Percentiles rank a stretch among this genome's conserved stretches.
Conservation (phyloP, 2,113 vertebrate species). For the Oreochromis tanganicae region DNA sequence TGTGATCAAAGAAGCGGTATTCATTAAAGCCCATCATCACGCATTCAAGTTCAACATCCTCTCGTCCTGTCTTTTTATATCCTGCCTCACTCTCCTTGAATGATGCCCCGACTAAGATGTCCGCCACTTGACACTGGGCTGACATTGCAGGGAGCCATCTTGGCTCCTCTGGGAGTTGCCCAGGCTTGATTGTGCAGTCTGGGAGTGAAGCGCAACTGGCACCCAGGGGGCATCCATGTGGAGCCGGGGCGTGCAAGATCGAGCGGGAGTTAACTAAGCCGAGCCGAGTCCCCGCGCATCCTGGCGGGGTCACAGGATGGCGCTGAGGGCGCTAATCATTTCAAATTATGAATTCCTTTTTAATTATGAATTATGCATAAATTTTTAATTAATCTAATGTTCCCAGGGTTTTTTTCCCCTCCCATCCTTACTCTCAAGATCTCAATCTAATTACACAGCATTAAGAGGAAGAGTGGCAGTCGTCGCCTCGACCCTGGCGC, state of each 20-base stretch:
- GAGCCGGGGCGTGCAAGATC: conserved; percentile 43
- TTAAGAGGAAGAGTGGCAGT: conserved; percentile 69
- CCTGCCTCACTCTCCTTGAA: conserved; percentile 39
- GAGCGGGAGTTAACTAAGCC: conserved; percentile 66
- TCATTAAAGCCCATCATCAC: conserved; percentile 39
- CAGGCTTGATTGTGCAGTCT: conserved; percentile 68
- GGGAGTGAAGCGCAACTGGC: conserved; percentile 57
- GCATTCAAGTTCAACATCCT: conserved; percentile 35
- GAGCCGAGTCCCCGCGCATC: conserved; percentile 57
- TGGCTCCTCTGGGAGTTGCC: conserved; percentile 60
- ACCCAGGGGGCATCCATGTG: conserved; percentile 53
- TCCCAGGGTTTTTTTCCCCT: conserved; percentile 61
- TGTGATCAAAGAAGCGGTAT: conserved; percentile 40
- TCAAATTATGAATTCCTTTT: conserved; percentile 80
- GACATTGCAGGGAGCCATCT: conserved; percentile 63
- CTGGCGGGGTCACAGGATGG: conserved; percentile 65
- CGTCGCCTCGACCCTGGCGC: conserved; percentile 53
- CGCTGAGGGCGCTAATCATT: conserved; percentile 73
- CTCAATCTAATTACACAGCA: conserved; percentile 78
- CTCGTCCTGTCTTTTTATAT: conserved; percentile 32
- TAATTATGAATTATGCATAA: conserved; percentile 83
- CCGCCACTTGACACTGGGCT: conserved; percentile 65
- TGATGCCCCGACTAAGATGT: conserved; percentile 63
- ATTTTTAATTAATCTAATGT: conserved; percentile 83
- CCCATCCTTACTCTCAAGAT: conserved; percentile 60